phyloP scores from a whole-genome alignment of 2,113 vertebrate genomes.

The Cyprinodon variegatus region DNA sequence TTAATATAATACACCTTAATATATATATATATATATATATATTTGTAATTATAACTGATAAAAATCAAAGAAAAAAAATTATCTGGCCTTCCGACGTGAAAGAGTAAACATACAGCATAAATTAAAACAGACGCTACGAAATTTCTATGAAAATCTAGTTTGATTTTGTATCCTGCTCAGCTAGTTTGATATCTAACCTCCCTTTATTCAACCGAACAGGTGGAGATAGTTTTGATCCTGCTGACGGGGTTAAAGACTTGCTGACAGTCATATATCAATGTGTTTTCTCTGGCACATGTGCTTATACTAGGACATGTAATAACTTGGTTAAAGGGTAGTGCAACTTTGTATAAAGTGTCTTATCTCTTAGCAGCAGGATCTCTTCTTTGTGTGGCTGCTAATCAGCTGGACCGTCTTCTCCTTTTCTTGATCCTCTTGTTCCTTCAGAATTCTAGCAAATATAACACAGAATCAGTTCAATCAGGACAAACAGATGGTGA shows the following conservation, averaged over 20 bases:
- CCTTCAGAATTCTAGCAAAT: constrained; percentile 84
- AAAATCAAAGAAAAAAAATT: no score
- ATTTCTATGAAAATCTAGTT: neutral
- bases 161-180: no score
- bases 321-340: constrained; percentile 25
- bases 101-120: neutral
- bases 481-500: neutral
- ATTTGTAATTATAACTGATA: no score
- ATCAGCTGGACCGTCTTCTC: constrained; percentile 84
- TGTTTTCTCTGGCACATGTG: constrained; percentile 6
- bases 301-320: neutral
- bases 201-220: neutral
- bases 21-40: neutral
- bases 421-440: constrained; percentile 87
- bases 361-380: constrained; percentile 82
- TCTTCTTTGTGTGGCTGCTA: constrained; percentile 76
- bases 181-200: neutral
- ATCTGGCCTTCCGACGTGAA: no score
- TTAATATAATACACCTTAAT: constrained; percentile 10
- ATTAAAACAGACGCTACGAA: neutral
- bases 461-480: neutral
- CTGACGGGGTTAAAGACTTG: constrained; percentile 5
- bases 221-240: neutral
- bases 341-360: constrained; percentile 5
- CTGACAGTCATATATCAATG: neutral